Conservation (phyloP, 2,888 invertebrate genomes). For the Ceratothoa steindachneri region DNA sequence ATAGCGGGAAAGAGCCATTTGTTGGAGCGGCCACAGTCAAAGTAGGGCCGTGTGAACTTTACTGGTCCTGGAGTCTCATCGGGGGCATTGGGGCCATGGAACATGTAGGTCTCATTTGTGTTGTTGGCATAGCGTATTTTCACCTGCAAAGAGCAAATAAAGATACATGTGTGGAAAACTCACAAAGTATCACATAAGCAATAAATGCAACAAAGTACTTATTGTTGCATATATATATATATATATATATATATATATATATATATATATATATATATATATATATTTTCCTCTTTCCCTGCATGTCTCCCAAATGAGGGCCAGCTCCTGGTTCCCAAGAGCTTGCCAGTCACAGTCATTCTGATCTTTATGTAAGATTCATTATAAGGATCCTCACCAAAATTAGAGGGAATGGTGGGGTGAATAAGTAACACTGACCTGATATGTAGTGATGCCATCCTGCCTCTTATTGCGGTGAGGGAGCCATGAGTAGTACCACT, state of each 20-base stretch:
- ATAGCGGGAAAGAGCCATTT: conserved; percentile 93
- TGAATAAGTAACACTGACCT: conserved; percentile 31
- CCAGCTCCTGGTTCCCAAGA: too few relatives aligned
- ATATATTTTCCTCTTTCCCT: too few relatives aligned
- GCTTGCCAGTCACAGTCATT: too few relatives aligned
- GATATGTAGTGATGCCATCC: conserved; percentile 84
- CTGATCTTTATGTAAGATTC: too few relatives aligned
- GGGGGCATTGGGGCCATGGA: conserved; percentile 77
- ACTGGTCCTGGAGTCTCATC: conserved; percentile 90
- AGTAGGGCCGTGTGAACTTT: conserved; percentile 89
- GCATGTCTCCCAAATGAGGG: too few relatives aligned
- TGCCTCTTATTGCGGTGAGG: conserved; percentile 81
- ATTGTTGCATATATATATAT: too few relatives aligned
- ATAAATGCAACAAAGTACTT: not conserved
- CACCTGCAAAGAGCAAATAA: conserved; percentile 60
- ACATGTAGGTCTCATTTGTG: conserved; percentile 92
- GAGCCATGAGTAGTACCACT: conserved; percentile 76
- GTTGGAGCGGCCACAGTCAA: conserved; percentile 91
- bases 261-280: too few relatives aligned
- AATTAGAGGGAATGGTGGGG: too few relatives aligned
- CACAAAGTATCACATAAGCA: not conserved
- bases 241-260: too few relatives aligned
- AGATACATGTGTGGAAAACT: too few relatives aligned
- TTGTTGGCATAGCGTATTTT: conserved; percentile 90
- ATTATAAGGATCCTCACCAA: too few relatives aligned